These are phyloP conservation scores for Elanus axillaris DNA, from an alignment of 2,113 vertebrate genomes.

Conservation along the genomic window DNA sequence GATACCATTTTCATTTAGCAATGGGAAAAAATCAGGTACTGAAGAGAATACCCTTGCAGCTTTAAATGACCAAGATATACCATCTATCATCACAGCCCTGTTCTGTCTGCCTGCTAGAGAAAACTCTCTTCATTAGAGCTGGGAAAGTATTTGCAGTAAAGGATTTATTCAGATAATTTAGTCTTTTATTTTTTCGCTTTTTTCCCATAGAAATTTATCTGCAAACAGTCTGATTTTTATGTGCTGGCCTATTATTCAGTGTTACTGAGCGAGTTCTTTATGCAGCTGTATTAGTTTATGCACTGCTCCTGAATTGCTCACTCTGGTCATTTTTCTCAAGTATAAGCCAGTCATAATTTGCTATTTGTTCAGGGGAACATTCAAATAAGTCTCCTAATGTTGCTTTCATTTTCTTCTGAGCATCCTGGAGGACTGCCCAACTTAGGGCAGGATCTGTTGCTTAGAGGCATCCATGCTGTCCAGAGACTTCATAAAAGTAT, in stretches of 20 bases:
- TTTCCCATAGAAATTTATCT: background rate
- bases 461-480: background rate
- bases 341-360: background rate
- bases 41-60: background rate
- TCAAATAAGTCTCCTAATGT: background rate
- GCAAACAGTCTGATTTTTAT: constrained; percentile 4
- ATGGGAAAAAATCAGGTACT: background rate
- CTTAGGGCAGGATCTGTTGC: background rate
- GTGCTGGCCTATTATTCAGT: background rate
- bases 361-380: background rate
- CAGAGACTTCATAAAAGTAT: background rate
- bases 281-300: background rate
- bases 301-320: background rate
- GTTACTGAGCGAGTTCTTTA: background rate
- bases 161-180: background rate
- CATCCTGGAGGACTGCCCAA: background rate
- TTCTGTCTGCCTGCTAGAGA: background rate
- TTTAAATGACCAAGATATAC: background rate
- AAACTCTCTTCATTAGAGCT: background rate
- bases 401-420: background rate
- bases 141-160: background rate
- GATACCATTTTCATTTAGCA: background rate
- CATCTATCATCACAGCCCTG: background rate
- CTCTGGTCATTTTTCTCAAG: background rate
- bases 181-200: background rate